A percentile compares a stretch with the other conserved stretches of the same genome.
These are phyloP conservation scores for Omphaloscelis lunosa DNA, from an alignment of 2,888 invertebrate genomes.

Conservation along the genomic window DNA sequence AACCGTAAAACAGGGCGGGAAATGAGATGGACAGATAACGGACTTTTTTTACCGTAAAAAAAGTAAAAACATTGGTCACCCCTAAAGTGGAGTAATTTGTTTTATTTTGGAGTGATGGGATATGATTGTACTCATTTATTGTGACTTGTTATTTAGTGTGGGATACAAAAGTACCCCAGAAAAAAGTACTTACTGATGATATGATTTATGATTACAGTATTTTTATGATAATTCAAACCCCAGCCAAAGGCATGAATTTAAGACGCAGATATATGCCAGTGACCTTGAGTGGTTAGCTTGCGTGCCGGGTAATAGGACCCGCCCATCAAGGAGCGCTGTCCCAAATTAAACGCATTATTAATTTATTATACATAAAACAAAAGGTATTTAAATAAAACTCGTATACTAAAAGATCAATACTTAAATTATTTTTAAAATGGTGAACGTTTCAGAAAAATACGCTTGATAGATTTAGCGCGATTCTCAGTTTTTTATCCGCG, in stretches of 20 bases:
- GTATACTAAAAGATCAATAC: too few species aligned
- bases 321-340: too few species aligned
- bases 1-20: slow-evolving; percentile 64
- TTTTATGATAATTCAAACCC: neutral
- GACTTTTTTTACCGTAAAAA: slow-evolving; percentile 44
- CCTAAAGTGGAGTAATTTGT: slow-evolving; percentile 38
- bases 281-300: too few species aligned
- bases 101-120: slow-evolving; percentile 41
- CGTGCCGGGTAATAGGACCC: too few species aligned
- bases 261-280: too few species aligned
- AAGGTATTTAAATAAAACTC: too few species aligned
- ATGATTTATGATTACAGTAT: slow-evolving; percentile 11
- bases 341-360: too few species aligned
- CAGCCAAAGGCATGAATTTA: neutral
- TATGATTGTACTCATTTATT: slow-evolving; percentile 41
- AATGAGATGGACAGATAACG: slow-evolving; percentile 65
- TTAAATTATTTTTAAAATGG: too few species aligned
- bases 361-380: too few species aligned
- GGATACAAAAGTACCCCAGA: slow-evolving; percentile 20
- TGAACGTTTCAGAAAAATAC: too few species aligned
- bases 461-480: too few species aligned
- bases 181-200: neutral
- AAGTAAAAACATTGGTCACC: slow-evolving; percentile 43
- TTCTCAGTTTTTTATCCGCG: too few species aligned
- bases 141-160: slow-evolving; percentile 13